Conservation (phyloP, 2,888 invertebrate genomes). For the Phengaris alcon region DNA sequence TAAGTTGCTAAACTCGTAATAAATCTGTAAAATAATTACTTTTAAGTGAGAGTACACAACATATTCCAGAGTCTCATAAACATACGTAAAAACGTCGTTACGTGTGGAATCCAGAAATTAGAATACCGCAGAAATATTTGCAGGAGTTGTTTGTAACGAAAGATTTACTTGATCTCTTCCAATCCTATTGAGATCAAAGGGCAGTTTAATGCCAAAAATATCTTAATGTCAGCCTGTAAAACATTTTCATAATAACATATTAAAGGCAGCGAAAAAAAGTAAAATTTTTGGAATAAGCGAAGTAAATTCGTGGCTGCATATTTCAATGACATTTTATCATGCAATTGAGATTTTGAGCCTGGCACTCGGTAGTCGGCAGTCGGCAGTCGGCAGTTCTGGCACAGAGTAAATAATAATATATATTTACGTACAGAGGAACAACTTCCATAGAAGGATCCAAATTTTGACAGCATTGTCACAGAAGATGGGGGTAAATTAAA, state of each 20-base stretch:
- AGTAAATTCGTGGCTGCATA: background rate
- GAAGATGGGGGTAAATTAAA: too few species aligned
- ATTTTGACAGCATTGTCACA: too few species aligned
- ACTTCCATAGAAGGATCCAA: too few species aligned
- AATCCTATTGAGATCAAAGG: too few species aligned
- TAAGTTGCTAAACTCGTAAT: background rate
- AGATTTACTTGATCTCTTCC: too few species aligned
- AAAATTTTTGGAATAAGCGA: background rate
- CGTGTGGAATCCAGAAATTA: background rate
- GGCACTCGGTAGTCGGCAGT: background rate
- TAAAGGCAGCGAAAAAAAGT: background rate
- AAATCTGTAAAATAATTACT: background rate
- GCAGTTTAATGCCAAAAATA: background rate
- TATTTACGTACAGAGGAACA: too few species aligned
- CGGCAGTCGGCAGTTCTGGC: background rate
- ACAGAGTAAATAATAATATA: too few species aligned
- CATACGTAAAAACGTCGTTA: background rate
- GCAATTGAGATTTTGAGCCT: background rate
- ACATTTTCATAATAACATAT: background rate
- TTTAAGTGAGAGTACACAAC: background rate
- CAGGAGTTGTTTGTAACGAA: background rate
- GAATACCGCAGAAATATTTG: background rate
- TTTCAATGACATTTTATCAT: conserved; percentile 1
- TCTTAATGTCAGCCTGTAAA: background rate
- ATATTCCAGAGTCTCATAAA: background rate